Percentiles rank a stretch among this genome's conserved stretches.
These are phyloP conservation scores for Emydocephalus ijimae DNA, from an alignment of 2,113 vertebrate genomes.

Conservation along the genomic window DNA sequence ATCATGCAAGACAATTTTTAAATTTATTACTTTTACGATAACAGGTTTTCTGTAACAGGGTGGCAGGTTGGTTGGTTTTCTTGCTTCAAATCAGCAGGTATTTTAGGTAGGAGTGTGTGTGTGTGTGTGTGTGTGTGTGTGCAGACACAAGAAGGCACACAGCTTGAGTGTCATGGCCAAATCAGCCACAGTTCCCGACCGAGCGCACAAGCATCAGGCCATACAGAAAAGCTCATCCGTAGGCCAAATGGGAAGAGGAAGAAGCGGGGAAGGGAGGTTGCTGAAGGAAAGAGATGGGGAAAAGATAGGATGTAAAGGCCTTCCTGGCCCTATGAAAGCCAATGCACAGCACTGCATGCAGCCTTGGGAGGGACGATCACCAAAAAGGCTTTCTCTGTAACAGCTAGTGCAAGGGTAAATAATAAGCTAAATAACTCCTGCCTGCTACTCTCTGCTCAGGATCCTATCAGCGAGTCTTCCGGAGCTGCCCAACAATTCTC, in stretches of 20 bases:
- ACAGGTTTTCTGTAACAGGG: constrained; percentile 39
- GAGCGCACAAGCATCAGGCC: constrained; percentile 35
- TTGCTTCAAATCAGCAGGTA: constrained; percentile 28
- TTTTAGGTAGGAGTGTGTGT: constrained; percentile 15
- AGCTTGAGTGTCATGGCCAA: constrained; percentile 11
- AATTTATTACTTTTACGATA: constrained; percentile 28
- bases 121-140: not conserved
- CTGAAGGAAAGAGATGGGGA: not conserved
- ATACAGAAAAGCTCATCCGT: constrained; percentile 29
- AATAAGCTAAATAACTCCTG: constrained; percentile 1
- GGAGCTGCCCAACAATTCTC: constrained; percentile 11
- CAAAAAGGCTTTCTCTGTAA: not conserved
- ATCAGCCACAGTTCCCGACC: constrained; percentile 24
- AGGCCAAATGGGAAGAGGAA: not conserved
- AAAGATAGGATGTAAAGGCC: not conserved
- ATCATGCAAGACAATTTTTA: constrained; percentile 67
- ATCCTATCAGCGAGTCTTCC: not conserved
- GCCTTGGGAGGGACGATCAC: not conserved
- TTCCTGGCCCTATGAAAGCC: constrained; percentile 20
- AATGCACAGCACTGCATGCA: constrained; percentile 8
- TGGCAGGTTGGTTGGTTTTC: constrained; percentile 38
- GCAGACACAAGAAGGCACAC: constrained; percentile 30
- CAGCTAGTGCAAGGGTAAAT: not conserved
- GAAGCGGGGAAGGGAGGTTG: not conserved
- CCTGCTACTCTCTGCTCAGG: constrained; percentile 1